Conservation (phyloP, 2,888 invertebrate species). For the Mellilla xanthometata region DNA sequence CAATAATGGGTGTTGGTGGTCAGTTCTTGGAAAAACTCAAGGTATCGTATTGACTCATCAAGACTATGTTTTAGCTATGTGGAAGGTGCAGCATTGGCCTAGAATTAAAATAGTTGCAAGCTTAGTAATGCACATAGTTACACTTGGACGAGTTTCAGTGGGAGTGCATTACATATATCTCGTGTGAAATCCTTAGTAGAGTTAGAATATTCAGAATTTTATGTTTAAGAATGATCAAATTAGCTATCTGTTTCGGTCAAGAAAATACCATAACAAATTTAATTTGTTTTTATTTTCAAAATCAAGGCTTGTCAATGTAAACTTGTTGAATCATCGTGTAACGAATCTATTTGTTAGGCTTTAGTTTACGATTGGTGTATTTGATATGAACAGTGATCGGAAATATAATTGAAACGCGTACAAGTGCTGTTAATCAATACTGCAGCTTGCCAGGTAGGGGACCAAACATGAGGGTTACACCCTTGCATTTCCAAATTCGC, state of each 20-base stretch:
- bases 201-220: constrained; percentile 1
- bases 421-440: constrained; percentile 69
- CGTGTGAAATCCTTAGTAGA: constrained; percentile 6
- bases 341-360: neutral
- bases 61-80: constrained; percentile 6
- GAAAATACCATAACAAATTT: constrained; percentile 5
- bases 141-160: constrained; percentile 11
- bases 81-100: constrained; percentile 16
- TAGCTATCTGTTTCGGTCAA: neutral
- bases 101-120: constrained; percentile 15
- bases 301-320: constrained; percentile 1
- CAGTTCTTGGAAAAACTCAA: constrained; percentile 16
- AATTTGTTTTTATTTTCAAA: constrained; percentile 1
- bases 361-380: neutral
- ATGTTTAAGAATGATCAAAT: neutral
- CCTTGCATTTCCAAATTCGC: constrained; percentile 57
- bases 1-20: constrained; percentile 9
- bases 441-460: constrained; percentile 65
- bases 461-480: constrained; percentile 52
- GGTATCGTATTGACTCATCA: constrained; percentile 14
- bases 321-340: neutral
- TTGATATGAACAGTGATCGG: constrained; percentile 29
- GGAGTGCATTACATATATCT: constrained; percentile 1
- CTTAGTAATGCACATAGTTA: constrained; percentile 7
- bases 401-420: constrained; percentile 41